Evolutionary conservation across 1,140 invertebrate species (phyloP).

Genomic region (Apocrypta bakeri): DNA sequence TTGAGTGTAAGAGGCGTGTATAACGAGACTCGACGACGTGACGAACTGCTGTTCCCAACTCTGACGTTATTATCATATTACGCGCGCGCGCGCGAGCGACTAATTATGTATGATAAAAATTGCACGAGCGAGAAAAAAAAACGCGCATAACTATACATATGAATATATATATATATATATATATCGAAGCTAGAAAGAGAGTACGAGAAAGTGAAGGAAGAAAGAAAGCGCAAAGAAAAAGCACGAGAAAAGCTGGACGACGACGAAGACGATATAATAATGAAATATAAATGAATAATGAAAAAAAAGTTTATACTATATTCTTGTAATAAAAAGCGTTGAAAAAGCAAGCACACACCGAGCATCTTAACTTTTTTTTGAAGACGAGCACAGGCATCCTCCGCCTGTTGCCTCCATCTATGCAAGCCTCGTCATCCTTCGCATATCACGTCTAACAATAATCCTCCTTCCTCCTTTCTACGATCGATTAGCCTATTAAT

Average conservation of each 20-base stretch:
- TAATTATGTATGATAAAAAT: conserved; percentile 60
- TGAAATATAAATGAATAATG: not conserved
- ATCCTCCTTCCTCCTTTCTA: not conserved
- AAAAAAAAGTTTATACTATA: conserved; percentile 73
- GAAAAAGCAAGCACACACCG: conserved; percentile 53
- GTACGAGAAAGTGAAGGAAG: not conserved
- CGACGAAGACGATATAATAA: not conserved
- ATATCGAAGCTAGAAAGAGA: conserved; percentile 12
- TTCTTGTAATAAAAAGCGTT: conserved; percentile 73
- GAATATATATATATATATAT: conserved; percentile 6
- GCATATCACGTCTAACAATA: not conserved
- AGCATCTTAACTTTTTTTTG: not conserved
- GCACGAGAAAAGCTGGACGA: not conserved
- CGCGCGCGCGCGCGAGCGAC: conserved; percentile 17
- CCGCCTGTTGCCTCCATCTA: conserved; percentile 35
- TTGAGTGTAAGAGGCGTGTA: conserved; percentile 48
- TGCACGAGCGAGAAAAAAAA: conserved; percentile 54
- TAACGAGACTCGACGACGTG: conserved; percentile 20
- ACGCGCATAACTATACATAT: conserved; percentile 51
- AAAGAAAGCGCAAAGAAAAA: not conserved
- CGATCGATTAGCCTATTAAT: conserved; percentile 42
- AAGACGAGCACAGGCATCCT: not conserved
- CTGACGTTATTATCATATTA: conserved; percentile 2
- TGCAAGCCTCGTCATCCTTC: not conserved
- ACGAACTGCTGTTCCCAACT: conserved; percentile 38